phyloP scores from a whole-genome alignment of 2,888 invertebrate species.

The Byasa hedistus region DNA sequence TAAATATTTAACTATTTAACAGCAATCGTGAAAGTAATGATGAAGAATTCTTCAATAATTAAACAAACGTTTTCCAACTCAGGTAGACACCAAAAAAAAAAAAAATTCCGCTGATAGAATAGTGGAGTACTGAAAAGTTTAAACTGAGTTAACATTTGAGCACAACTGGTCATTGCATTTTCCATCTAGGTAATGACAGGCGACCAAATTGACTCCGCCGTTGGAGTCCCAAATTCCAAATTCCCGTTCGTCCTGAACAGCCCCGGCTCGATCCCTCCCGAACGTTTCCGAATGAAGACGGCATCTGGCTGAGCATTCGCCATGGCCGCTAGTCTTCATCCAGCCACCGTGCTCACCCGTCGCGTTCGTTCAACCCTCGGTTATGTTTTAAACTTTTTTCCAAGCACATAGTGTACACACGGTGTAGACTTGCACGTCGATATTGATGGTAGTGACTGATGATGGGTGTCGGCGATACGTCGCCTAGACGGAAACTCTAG shows the following conservation, averaged over 20 bases:
- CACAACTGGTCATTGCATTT: slow-evolving; percentile 50
- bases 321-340: slow-evolving; percentile 62
- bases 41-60: too few relatives aligned
- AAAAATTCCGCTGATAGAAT: slow-evolving; percentile 13
- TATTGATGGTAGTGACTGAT: slow-evolving; percentile 39
- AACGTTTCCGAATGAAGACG: slow-evolving; percentile 34
- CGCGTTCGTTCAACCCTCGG: slow-evolving; percentile 41
- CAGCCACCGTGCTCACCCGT: slow-evolving; percentile 46
- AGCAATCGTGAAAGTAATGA: too few relatives aligned
- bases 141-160: slow-evolving; percentile 11
- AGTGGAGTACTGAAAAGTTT: not conserved
- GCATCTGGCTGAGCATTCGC: slow-evolving; percentile 27
- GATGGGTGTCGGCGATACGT: slow-evolving; percentile 52
- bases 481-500: slow-evolving; percentile 46
- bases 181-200: slow-evolving; percentile 41
- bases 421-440: slow-evolving; percentile 34
- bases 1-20: too few relatives aligned
- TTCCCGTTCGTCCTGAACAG: slow-evolving; percentile 26
- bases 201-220: slow-evolving; percentile 32
- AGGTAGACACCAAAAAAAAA: not conserved
- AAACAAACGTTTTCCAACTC: not conserved
- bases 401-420: slow-evolving; percentile 49
- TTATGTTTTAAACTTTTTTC: slow-evolving; percentile 67
- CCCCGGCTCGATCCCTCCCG: slow-evolving; percentile 35
- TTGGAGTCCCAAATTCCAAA: slow-evolving; percentile 25